Percentiles rank a stretch among this genome's conserved stretches.
Evolutionary conservation across 1,140 invertebrate genomes (phyloP).

Genomic region (Drosophila bifasciata): DNA sequence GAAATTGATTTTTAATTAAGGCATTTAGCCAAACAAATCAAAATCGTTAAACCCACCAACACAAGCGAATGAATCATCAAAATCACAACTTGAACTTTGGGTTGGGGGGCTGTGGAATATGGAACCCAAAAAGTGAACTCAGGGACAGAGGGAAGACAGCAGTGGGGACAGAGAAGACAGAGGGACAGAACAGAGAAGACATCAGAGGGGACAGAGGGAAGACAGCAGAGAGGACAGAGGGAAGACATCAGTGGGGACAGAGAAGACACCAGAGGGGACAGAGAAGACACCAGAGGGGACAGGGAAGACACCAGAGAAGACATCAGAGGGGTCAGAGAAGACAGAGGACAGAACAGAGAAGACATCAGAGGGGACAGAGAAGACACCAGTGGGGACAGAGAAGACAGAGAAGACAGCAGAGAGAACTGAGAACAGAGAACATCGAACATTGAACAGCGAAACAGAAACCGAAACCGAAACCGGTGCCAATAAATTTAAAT

Average conservation of each 20-base stretch:
- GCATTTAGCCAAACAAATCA: conserved; percentile 69
- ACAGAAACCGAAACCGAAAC: conserved; percentile 28
- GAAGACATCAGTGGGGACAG: too few relatives aligned
- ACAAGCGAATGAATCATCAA: conserved; percentile 63
- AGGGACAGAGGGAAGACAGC: conserved; percentile 3
- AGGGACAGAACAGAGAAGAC: conserved; percentile 20
- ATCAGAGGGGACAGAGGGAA: conserved; percentile 1
- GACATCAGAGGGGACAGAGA: too few relatives aligned
- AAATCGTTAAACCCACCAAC: conserved; percentile 60
- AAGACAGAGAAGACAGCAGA: neutral
- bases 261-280: conserved; percentile 1
- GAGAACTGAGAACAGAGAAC: too few relatives aligned
- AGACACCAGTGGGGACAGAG: conserved; percentile 7
- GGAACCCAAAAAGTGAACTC: conserved; percentile 27
- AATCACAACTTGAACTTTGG: conserved; percentile 60
- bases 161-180: conserved; percentile 1
- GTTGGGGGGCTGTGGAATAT: conserved; percentile 1
- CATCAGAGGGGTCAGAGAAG: too few relatives aligned
- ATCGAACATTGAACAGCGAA: too few relatives aligned
- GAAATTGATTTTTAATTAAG: conserved; percentile 80
- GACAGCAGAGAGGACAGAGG: too few relatives aligned
- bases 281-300: too few relatives aligned
- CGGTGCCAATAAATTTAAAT: conserved; percentile 67
- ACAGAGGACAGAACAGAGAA: conserved; percentile 29
- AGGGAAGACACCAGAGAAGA: too few relatives aligned